A percentile compares a stretch with the other conserved stretches of the same genome.
Evolutionary conservation across 2,113 vertebrate genomes (phyloP).

Genomic region (Leucoraja erinaceus): DNA sequence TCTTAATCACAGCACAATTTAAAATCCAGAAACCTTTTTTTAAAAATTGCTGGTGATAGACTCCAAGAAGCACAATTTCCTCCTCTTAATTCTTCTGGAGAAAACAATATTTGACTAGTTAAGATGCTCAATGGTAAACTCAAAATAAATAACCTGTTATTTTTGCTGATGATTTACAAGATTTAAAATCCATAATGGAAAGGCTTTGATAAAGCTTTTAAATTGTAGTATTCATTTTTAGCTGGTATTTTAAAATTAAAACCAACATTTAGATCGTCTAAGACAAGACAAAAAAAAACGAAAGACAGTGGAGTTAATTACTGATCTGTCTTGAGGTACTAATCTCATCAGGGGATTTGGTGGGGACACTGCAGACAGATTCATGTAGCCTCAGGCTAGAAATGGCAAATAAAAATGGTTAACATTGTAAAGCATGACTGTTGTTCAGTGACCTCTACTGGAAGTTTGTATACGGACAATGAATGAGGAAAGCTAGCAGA

Average conservation of each 20-base stretch:
- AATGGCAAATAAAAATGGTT: not conserved
- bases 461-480: not conserved
- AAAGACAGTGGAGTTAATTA: not conserved
- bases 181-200: not conserved
- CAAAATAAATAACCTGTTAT: not conserved
- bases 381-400: not conserved
- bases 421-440: not conserved
- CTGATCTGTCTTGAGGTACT: not conserved
- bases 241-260: not conserved
- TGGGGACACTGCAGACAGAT: not conserved
- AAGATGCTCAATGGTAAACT: not conserved
- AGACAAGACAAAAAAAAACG: not conserved
- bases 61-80: too few relatives aligned
- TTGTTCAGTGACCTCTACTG: conserved; percentile 19
- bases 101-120: not conserved
- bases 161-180: not conserved
- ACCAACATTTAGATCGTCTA: too few relatives aligned
- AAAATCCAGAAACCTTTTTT: not conserved
- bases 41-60: not conserved
- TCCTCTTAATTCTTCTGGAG: not conserved
- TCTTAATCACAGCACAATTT: not conserved
- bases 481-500: not conserved
- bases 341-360: not conserved
- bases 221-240: not conserved
- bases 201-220: not conserved